Percentiles rank a stretch among this genome's conserved stretches.
Evolutionary conservation across 1,140 invertebrate genomes (phyloP).

Genomic region (Paraescarpia echinospica): DNA sequence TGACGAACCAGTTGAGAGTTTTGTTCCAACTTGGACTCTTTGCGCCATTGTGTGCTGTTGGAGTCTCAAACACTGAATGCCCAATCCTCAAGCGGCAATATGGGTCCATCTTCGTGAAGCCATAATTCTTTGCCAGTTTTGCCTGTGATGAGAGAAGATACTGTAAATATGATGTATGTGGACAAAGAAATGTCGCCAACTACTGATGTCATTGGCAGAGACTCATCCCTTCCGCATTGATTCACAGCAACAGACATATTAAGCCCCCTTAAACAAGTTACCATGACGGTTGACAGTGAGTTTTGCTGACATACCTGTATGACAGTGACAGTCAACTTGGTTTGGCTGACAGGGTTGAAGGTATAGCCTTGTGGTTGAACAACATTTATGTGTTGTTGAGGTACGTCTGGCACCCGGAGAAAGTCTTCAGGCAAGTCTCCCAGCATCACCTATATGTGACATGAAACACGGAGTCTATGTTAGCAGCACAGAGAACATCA

Average conservation of each 20-base stretch:
- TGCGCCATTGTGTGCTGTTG: constrained; percentile 90
- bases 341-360: constrained; percentile 73
- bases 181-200: background rate
- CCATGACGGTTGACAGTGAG: constrained; percentile 73
- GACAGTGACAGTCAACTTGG: constrained; percentile 49
- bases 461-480: background rate
- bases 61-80: constrained; percentile 92
- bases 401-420: constrained; percentile 66
- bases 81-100: constrained; percentile 90
- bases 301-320: constrained; percentile 68
- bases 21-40: constrained; percentile 95
- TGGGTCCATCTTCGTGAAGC: constrained; percentile 93
- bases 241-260: too few species aligned
- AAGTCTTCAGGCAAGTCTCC: constrained; percentile 81
- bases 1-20: constrained; percentile 79
- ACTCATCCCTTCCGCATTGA: too few species aligned
- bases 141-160: constrained; percentile 62
- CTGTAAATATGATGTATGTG: background rate
- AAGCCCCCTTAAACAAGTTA: background rate
- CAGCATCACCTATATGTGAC: constrained; percentile 62
- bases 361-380: constrained; percentile 78
- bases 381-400: constrained; percentile 67
- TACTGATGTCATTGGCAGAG: too few species aligned
- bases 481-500: too few species aligned
- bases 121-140: constrained; percentile 94